Conservation (phyloP, 2,797 vertebrate species). For the Pangasius krempfi region DNA sequence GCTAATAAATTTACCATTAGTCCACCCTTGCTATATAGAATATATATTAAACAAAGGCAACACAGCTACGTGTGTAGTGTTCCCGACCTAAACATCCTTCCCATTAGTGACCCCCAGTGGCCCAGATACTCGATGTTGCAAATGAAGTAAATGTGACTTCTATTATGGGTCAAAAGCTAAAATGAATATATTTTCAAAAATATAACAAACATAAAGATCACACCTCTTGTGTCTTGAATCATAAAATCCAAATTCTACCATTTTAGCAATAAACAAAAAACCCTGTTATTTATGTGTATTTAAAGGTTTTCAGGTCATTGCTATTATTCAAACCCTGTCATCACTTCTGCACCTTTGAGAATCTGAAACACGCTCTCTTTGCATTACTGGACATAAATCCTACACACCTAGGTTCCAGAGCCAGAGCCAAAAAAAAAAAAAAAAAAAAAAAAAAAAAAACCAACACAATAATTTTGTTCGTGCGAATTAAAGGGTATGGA, state of each 20-base stretch:
- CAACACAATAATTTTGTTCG: too few relatives aligned
- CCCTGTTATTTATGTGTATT: background rate
- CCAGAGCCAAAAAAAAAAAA: background rate
- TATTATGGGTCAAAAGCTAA: background rate
- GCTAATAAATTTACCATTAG: background rate
- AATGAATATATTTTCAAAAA: background rate
- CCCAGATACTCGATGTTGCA: background rate
- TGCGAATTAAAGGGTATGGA: too few relatives aligned
- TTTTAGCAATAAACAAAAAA: background rate
- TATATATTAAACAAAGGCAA: background rate
- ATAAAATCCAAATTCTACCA: background rate
- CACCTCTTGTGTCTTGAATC: background rate
- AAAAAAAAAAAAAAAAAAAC: background rate
- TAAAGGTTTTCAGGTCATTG: background rate
- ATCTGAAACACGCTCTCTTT: slow-evolving; percentile 30
- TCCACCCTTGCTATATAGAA: background rate
- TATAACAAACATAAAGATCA: background rate
- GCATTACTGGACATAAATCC: slow-evolving; percentile 32
- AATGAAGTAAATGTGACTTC: background rate
- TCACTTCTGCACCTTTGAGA: slow-evolving; percentile 22
- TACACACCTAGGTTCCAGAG: slow-evolving; percentile 36
- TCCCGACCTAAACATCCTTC: background rate
- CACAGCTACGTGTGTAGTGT: background rate
- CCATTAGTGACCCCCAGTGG: slow-evolving; percentile 24
- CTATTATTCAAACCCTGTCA: background rate